Percentiles rank a stretch among this genome's conserved stretches.
Evolutionary conservation across 2,797 vertebrate species (phyloP).

Genomic region (Macropus fuliginosus): DNA sequence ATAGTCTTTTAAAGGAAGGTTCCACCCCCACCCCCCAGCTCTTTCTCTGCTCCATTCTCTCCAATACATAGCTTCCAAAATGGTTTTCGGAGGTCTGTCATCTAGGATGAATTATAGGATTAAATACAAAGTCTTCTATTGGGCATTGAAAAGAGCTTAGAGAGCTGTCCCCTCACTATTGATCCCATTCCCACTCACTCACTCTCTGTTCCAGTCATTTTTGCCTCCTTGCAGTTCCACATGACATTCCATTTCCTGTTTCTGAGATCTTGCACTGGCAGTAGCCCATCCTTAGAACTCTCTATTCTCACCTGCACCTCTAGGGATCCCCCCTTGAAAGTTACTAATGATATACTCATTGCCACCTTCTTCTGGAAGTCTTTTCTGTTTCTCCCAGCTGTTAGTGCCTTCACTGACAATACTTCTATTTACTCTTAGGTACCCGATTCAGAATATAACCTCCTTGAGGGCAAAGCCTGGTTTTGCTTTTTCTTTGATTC

Average conservation of each 20-base stretch:
- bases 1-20: too few relatives aligned
- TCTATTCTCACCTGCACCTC: neutral
- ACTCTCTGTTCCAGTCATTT: neutral
- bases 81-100: neutral
- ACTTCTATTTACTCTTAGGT: neutral
- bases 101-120: neutral
- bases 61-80: neutral
- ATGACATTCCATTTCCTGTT: neutral
- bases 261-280: neutral
- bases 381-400: neutral
- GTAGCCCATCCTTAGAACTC: neutral
- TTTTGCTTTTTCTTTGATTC: neutral
- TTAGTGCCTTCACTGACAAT: neutral
- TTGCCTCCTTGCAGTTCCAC: neutral
- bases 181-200: neutral
- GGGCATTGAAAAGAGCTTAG: neutral
- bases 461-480: neutral
- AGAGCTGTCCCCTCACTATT: neutral
- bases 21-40: neutral
- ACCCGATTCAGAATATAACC: neutral
- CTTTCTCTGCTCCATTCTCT: neutral
- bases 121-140: neutral
- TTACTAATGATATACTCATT: neutral
- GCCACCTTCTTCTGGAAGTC: neutral
- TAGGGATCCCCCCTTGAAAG: neutral